Conservation (phyloP, 2,113 vertebrate genomes). For the Stictonetta naevosa region DNA sequence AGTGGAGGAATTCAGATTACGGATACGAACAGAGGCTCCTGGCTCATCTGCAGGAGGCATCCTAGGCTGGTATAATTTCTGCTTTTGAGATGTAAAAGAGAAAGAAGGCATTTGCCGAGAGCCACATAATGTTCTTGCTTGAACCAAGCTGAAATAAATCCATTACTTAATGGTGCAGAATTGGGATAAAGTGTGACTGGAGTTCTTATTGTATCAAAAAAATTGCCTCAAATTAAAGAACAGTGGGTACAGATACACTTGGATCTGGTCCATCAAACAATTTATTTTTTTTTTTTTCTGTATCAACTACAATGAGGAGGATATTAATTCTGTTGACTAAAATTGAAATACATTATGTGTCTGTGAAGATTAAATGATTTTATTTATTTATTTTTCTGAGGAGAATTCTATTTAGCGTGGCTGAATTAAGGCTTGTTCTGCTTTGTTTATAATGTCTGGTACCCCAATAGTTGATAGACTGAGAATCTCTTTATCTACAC, state of each 20-base stretch:
- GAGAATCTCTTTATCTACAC: neutral
- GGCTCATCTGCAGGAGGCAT: neutral
- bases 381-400: neutral
- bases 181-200: constrained; percentile 29
- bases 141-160: constrained; percentile 57
- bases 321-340: constrained; percentile 9
- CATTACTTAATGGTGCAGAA: constrained; percentile 34
- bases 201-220: constrained; percentile 17
- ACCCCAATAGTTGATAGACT: neutral
- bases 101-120: neutral
- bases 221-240: constrained; percentile 40
- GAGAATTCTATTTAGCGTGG: neutral
- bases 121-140: constrained; percentile 28
- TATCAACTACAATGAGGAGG: constrained; percentile 25
- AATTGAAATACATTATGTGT: neutral
- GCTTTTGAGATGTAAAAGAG: neutral
- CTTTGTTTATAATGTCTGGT: neutral
- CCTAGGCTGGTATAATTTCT: neutral
- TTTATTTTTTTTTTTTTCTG: constrained; percentile 28
- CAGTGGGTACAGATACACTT: constrained; percentile 34
- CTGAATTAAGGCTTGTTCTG: neutral
- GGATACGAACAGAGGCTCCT: neutral
- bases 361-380: neutral
- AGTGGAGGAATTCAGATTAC: neutral
- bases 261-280: constrained; percentile 32